Evolutionary conservation across 2,888 invertebrate species (phyloP).

Genomic region (Pyrochroa serraticornis): DNA sequence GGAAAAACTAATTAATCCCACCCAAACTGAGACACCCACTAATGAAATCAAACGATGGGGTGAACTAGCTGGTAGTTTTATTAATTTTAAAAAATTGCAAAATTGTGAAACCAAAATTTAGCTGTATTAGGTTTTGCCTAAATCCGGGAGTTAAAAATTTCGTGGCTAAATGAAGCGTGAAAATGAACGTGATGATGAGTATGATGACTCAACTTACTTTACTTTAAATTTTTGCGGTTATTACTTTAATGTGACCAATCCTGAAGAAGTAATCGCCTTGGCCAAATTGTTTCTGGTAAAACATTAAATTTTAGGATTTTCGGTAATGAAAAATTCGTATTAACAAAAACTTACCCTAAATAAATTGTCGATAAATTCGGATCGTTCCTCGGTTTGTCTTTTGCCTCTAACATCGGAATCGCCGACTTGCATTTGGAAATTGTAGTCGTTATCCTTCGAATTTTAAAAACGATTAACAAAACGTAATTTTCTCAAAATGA

Average conservation of each 20-base stretch:
- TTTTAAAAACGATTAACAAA: not conserved
- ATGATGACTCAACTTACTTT: slow-evolving; percentile 35
- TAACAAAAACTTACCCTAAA: slow-evolving; percentile 52
- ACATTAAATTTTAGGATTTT: slow-evolving; percentile 12
- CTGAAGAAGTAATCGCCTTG: slow-evolving; percentile 46
- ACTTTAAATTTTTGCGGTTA: slow-evolving; percentile 48
- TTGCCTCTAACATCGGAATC: slow-evolving; percentile 45
- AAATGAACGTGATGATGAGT: too few relatives aligned
- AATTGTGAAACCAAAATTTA: too few relatives aligned
- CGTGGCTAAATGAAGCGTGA: not conserved
- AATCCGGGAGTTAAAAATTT: not conserved
- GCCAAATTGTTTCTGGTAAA: slow-evolving; percentile 44
- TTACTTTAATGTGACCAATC: slow-evolving; percentile 45
- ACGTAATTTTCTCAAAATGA: not conserved
- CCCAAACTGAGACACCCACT: too few relatives aligned
- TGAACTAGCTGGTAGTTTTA: too few relatives aligned
- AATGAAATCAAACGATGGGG: too few relatives aligned
- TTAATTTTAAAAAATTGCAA: too few relatives aligned
- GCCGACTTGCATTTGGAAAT: slow-evolving; percentile 44
- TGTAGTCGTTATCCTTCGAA: slow-evolving; percentile 45
- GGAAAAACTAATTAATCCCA: not conserved
- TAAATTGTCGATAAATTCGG: slow-evolving; percentile 51
- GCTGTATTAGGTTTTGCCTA: too few relatives aligned
- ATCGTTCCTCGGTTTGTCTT: slow-evolving; percentile 49
- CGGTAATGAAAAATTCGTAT: not conserved